Base-by-base conservation (phyloP, 2,797 vertebrate genomes). In the Brachyrhaphis roseni region DNA sequence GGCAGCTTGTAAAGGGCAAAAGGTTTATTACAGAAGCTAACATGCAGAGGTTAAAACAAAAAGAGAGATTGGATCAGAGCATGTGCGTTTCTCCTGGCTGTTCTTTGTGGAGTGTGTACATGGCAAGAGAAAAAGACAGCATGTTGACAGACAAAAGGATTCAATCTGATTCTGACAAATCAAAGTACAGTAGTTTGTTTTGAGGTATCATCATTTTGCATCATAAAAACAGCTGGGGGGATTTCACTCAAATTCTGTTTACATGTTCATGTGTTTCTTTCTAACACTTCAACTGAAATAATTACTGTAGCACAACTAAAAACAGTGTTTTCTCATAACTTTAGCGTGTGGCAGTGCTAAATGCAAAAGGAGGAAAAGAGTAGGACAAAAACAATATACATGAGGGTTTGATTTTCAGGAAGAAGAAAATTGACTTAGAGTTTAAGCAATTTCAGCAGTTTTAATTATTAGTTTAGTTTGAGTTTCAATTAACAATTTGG, bases 1-100 rank as follows among this genome's bases (percentile, higher is more conserved):
- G 64, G 79, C 59, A 77, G 46, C 49, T 83, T 26, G 45, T 62
- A 80, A 84, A 87, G 76, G 84, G 74, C 81, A 71, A 43, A 39
- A 79, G 36, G 64, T 59, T 80, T 78, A 55, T 75, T 55, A 73
- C 70, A 73, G 68, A 45, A 70, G 72, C 70, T 51, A 13, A 71
- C 41, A 71, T 71, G 26, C 12, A 46, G 41, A 71, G 41, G 16
- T 46, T 45, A 28, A 28, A 71, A 39, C 20, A 64, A 36, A 20
- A 36, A 2, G 13, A 71, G 45, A 45, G 68, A 46, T n/a, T 28
- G 41, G 26, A 1, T 64, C 39, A n/a, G 16, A 83, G 72, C 79
- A 39, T 75, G 47, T 64, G 39, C 64, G 74, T 59, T 31, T 77
- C 45, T 76, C 64, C 23, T 46, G 59, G 28, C 75, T 72, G 57